Percentiles rank a stretch among this genome's conserved stretches.
These are phyloP conservation scores for Enteromius unitaeniatus DNA, from an alignment of 2,797 vertebrate species.

Conservation along the genomic window DNA sequence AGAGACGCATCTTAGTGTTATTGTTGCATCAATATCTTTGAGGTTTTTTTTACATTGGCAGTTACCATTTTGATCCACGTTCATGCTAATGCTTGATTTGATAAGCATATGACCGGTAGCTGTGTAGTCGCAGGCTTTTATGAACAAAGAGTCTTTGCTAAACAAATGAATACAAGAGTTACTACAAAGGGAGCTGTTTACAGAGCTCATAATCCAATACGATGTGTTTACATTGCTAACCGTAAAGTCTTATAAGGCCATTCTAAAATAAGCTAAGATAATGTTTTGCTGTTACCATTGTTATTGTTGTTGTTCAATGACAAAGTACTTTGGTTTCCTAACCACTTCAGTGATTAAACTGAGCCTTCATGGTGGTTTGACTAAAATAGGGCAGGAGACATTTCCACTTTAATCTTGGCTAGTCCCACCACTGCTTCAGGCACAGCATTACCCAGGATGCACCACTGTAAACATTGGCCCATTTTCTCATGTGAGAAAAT, in stretches of 20 bases:
- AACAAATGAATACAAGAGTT: conserved; percentile 37
- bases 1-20: not conserved
- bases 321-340: conserved; percentile 39
- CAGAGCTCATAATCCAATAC: conserved; percentile 37
- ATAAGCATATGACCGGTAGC: conserved; percentile 7
- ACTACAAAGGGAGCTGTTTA: conserved; percentile 13
- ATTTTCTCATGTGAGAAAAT: conserved; percentile 39
- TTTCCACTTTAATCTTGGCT: conserved; percentile 45
- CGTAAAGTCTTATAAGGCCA: conserved; percentile 19
- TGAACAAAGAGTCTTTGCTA: conserved; percentile 37
- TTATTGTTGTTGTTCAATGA: conserved; percentile 34
- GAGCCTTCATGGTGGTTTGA: conserved; percentile 37
- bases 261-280: conserved; percentile 38
- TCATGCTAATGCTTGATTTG: not conserved
- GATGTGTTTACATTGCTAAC: conserved; percentile 38
- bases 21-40: not conserved
- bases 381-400: conserved; percentile 36
- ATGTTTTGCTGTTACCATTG: conserved; percentile 37
- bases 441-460: conserved; percentile 26
- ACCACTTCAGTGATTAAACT: conserved; percentile 42
- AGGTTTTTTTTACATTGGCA: not conserved
- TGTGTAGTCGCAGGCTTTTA: conserved; percentile 15
- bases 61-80: not conserved
- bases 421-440: conserved; percentile 26
- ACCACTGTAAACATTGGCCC: conserved; percentile 39